Evolutionary conservation across 2,888 invertebrate genomes (phyloP).

Genomic region (Erebia aethiops): DNA sequence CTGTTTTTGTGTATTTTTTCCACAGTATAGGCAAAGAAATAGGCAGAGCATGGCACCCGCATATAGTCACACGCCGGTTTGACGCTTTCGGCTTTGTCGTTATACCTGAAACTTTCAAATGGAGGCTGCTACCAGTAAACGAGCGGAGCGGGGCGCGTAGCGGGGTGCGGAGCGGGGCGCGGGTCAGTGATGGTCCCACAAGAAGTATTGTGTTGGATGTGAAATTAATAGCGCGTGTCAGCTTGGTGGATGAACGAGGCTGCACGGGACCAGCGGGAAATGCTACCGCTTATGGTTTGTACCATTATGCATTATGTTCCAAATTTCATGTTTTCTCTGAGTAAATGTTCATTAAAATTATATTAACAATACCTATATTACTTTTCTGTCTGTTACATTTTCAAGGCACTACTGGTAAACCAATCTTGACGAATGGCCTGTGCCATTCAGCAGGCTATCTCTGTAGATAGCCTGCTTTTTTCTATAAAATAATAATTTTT

Average conservation of each 20-base stretch:
- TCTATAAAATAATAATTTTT: too few species aligned
- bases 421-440: too few species aligned
- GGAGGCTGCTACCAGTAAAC: constrained; percentile 56
- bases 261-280: constrained; percentile 70
- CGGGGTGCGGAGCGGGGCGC: constrained; percentile 43
- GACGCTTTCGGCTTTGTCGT: constrained; percentile 57
- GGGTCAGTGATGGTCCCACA: constrained; percentile 26
- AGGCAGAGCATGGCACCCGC: constrained; percentile 67
- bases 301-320: neutral
- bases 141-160: constrained; percentile 48
- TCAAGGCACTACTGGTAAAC: too few species aligned
- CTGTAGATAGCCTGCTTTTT: too few species aligned
- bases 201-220: constrained; percentile 53
- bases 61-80: constrained; percentile 54
- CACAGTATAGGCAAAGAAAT: constrained; percentile 71
- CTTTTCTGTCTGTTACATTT: too few species aligned
- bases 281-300: constrained; percentile 68
- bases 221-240: constrained; percentile 66
- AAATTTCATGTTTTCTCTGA: too few species aligned
- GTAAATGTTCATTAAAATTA: too few species aligned
- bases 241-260: constrained; percentile 64
- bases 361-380: too few species aligned
- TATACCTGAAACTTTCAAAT: constrained; percentile 53
- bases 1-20: constrained; percentile 16
- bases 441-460: too few species aligned